Base-by-base conservation (phyloP, 2,888 invertebrate genomes). In the Polia nebulosa region DNA sequence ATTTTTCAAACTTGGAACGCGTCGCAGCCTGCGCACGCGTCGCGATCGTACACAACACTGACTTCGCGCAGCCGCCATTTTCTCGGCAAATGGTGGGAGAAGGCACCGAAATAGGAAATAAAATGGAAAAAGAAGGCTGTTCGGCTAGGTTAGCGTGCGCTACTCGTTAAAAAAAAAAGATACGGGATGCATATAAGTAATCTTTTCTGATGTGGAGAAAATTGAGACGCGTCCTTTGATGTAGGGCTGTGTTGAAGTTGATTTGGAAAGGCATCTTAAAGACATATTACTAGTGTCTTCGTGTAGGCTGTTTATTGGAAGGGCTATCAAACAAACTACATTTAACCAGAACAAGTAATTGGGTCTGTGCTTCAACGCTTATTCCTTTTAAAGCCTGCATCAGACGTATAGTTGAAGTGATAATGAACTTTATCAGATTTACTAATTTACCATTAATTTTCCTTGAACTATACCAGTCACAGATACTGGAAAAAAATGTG, bases 31-130 rank as follows among this genome's bases (percentile, higher is more conserved):
- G 94, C 93, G 94, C 92, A 71, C 87, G 89, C 93, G 92, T 86
- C 82, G 83, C 81, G 84, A 87, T 88, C 92, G 91, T 91, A 91
- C 93, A 90, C 91, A 88, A 85, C 90, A 94, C 94, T 94, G 93
- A 89, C 89, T 89, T 78, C 52, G 70, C 63, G 70, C 53, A 58
- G 79, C 92, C 88, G 93, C 93, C 94, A 92, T 94, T 93, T 94
- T 93, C 93, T 90, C 82, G 69, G 81, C 80, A 83, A 85, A 88
- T 90, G 91, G 94, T 89, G 93, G 94, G 93, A 91, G 91, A 87
- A 86, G 85, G 82, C 85, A 86, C 85, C 88, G 87, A 90, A 91
- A 90, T 90, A 89, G 92, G 92, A 92, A 92, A 92, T 91, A 91
- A 91, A 90, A 86, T 85, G 87, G 89, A 89, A 91, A 77, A 92